Conservation (phyloP, 1,140 invertebrate species). For the Brachionus asplanchnoidis region DNA sequence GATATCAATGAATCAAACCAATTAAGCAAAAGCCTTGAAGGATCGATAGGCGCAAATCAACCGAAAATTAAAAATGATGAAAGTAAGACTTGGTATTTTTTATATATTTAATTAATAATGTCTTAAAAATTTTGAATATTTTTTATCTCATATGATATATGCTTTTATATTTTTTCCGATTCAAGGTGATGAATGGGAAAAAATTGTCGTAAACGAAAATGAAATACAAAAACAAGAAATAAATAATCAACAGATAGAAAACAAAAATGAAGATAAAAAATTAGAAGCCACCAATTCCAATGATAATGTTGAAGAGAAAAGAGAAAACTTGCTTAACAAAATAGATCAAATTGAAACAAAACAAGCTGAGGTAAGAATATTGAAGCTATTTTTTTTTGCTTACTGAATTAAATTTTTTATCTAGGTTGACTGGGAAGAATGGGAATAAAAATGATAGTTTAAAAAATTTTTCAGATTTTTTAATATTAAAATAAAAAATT, state of each 20-base stretch:
- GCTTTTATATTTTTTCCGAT: no score
- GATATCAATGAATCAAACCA: background rate
- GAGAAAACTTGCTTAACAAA: background rate
- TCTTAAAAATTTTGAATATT: background rate
- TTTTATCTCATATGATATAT: background rate
- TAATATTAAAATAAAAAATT: background rate
- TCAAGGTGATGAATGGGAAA: constrained; percentile 23
- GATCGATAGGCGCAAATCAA: background rate
- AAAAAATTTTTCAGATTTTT: background rate
- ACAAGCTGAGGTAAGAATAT: background rate
- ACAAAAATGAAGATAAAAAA: background rate
- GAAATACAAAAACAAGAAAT: background rate
- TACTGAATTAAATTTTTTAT: background rate
- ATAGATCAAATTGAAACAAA: background rate
- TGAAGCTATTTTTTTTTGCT: background rate
- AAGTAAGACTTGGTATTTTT: background rate
- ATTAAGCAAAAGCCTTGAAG: background rate
- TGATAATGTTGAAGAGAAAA: background rate
- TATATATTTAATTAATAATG: no score
- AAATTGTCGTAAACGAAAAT: background rate
- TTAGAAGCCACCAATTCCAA: background rate
- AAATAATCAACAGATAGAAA: background rate
- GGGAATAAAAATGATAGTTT: background rate
- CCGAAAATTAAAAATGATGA: background rate
- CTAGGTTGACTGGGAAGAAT: constrained; percentile 23